Evolutionary conservation across 2,888 invertebrate species (phyloP).

Genomic region (Fissipunctia ypsillon): DNA sequence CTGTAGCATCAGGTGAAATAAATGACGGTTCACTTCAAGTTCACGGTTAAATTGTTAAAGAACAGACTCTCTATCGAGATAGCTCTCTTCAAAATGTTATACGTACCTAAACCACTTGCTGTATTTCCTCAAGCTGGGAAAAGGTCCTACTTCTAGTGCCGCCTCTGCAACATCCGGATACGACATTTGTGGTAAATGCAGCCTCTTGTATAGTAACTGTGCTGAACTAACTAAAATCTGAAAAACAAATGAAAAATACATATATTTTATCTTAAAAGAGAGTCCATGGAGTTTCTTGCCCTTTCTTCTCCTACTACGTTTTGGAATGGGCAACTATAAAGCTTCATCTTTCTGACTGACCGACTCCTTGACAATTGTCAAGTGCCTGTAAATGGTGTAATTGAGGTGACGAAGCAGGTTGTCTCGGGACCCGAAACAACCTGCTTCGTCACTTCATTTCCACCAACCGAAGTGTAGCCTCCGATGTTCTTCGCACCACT

Average conservation of each 20-base stretch:
- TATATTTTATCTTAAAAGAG: neutral
- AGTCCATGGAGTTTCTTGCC: neutral
- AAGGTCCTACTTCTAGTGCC: conserved; percentile 80
- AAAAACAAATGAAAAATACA: conserved; percentile 44
- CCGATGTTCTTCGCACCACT: too few species aligned
- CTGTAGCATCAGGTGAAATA: neutral
- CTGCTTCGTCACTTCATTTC: too few species aligned
- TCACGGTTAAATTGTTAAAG: neutral
- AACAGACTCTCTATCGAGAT: too few species aligned
- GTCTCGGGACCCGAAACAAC: too few species aligned
- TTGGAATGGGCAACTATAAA: neutral
- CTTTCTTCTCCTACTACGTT: neutral
- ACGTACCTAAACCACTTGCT: conserved; percentile 84
- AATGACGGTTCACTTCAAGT: neutral
- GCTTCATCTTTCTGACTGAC: neutral
- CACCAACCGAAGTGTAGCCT: too few species aligned
- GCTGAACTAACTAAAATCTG: conserved; percentile 85
- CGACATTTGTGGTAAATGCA: conserved; percentile 83
- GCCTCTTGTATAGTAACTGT: conserved; percentile 80
- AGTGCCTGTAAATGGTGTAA: neutral
- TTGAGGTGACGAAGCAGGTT: too few species aligned
- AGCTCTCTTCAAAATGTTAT: neutral
- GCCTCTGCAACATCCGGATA: conserved; percentile 87
- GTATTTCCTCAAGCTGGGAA: conserved; percentile 80
- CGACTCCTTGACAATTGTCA: neutral